These are phyloP conservation scores for Picus viridis DNA, from an alignment of 2,797 vertebrate species.

Conservation along the genomic window DNA sequence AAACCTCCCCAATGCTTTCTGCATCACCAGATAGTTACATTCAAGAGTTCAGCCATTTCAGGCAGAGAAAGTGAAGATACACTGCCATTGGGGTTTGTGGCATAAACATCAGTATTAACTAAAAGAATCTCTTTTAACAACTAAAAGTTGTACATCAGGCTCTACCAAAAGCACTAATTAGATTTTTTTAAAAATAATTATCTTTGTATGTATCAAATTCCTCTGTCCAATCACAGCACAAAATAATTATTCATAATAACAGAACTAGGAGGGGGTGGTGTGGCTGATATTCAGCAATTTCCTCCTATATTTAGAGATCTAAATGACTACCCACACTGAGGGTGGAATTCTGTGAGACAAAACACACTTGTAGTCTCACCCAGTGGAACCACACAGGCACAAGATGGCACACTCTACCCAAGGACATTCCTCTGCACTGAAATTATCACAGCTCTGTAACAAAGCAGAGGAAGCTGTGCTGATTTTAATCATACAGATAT, in stretches of 20 bases:
- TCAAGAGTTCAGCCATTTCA: neutral
- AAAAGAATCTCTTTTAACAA: neutral
- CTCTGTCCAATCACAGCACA: neutral
- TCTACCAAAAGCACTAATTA: neutral
- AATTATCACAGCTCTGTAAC: neutral
- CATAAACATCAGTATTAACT: neutral
- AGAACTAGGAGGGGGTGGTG: neutral
- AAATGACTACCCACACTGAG: neutral
- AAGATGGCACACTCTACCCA: neutral
- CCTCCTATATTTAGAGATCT: neutral
- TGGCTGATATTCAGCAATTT: neutral
- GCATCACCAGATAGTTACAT: neutral
- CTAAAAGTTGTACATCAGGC: neutral
- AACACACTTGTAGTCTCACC: neutral
- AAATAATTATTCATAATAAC: neutral
- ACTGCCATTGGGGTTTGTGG: neutral
- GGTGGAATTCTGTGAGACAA: neutral
- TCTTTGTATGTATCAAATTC: neutral
- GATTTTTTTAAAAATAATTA: neutral
- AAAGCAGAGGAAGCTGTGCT: neutral
- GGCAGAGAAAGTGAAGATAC: neutral
- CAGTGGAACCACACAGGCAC: fast-evolving
- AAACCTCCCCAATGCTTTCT: neutral
- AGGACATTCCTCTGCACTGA: neutral
- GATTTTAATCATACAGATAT: neutral